Evolutionary conservation across 2,888 invertebrate genomes (phyloP), one percentile per base, ranked within the genome.

Genomic region (Drosophila lacicola): DNA sequence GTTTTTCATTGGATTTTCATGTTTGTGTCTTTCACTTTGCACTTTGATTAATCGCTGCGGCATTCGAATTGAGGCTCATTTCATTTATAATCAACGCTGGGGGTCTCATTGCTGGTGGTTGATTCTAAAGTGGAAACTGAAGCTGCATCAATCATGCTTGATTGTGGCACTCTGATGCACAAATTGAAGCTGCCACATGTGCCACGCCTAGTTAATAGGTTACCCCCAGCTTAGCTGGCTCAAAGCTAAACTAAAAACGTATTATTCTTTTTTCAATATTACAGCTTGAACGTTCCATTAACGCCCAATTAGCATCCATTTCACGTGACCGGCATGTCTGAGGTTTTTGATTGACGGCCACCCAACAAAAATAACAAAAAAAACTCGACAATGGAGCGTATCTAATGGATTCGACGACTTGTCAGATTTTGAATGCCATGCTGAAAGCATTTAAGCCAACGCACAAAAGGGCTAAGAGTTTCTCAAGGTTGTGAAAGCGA

Each of bases 31-130:
- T 65, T 80, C 72, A 67, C 72, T 85, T 80, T 70, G 77, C 79
- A 75, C 82, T 62, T 85, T 90, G 85, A 89, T 90, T 90, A 90
- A 90, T 91, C 80, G 81, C 68, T 78, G 74, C 68, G 76, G 74
- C 68, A 56, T 72, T 78, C 39, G 47, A 72, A 73, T 76, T 56
- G 76, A 70, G 65, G 73, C 66, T 80, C 75, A 79, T 79, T 53
- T 53, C 70, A 70, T 71, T 78, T 84, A 71, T 74, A 74, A 72
- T 65, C 78, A 69, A 74, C 51, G 45, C 61, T 21, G 77, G 69
- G 41, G 69, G 73, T 79, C 70, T 67, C 82, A 84, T 79, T 78
- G 75, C 79, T 74, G 63, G 81, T 69, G 68, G 36, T 60, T 60
- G 53, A 14, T 61, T 60, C 66, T 54, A 56, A 56, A 74, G 14